phyloP scores from a whole-genome alignment of 2,888 invertebrate species.

The Amphimallon solstitiale region DNA sequence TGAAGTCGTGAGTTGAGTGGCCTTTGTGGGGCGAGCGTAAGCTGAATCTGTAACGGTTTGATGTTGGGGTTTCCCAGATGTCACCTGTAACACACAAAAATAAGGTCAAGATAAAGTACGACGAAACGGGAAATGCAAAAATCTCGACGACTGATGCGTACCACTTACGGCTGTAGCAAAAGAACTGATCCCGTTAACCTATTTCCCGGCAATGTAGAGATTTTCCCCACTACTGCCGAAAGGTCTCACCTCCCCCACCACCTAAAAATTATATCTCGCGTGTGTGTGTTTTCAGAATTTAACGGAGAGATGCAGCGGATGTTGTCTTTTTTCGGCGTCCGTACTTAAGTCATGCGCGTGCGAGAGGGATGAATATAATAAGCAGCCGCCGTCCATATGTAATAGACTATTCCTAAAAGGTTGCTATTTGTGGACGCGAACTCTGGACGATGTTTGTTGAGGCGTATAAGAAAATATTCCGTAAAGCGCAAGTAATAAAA shows the following conservation, averaged over 20 bases:
- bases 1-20: conserved; percentile 57
- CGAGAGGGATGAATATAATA: conserved; percentile 4
- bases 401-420: conserved; percentile 33
- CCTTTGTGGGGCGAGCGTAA: conserved; percentile 75
- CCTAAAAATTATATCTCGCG: conserved; percentile 32
- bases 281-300: conserved; percentile 41
- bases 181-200: conserved; percentile 41
- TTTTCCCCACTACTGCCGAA: conserved; percentile 45
- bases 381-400: neutral
- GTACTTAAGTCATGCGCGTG: neutral
- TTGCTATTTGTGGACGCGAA: conserved; percentile 32
- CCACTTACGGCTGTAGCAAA: conserved; percentile 29
- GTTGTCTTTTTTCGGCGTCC: conserved; percentile 20
- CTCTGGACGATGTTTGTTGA: conserved; percentile 17
- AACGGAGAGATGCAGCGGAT: conserved; percentile 27
- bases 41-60: conserved; percentile 74
- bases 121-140: conserved; percentile 22
- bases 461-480: conserved; percentile 19
- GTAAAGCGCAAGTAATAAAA: conserved; percentile 11
- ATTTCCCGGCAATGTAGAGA: conserved; percentile 44
- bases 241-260: conserved; percentile 34
- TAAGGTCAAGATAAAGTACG: conserved; percentile 11
- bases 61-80: conserved; percentile 70
- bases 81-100: conserved; percentile 65
- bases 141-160: conserved; percentile 25